Base-by-base conservation (phyloP, 2,888 invertebrate genomes). In the Gnatocerus cornutus region DNA sequence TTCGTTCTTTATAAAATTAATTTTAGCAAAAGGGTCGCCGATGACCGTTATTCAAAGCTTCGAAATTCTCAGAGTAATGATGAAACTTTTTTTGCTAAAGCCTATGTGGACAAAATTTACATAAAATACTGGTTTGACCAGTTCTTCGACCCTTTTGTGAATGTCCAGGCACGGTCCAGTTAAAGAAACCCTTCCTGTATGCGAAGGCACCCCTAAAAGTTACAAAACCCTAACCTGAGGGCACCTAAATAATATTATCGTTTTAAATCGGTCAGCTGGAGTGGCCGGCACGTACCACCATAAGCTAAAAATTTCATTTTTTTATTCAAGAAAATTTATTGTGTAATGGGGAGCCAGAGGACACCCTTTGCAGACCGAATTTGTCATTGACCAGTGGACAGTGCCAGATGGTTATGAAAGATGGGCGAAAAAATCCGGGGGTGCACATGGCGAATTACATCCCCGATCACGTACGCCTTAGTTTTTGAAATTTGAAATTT, bases 81-180 rank as follows among this genome's bases (percentile, higher is more conserved):
- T 30, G 30, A 52, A 52, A 29, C 7, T 29, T 52, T 52, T 52
- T 52, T 52, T 10, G 12, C 46, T 16, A 7, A 7, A 46, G 46
- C 48, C 27, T 21, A 10, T 27, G 41, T 41, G 9, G 12, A 6
- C 53, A 33, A 56, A 77, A 82, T 82, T 81, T 78, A 77, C 81
- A 82, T 82, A 82, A 76, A 73, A 80, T 81, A 82, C 82, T 80
- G 77, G 82, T 82, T 80, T 80, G 81, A 81, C 82, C 80, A 80
- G 79, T 82, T 80, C 68, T 71, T 73, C 75, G 67, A 74, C 76
- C 78, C 77, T 78, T 73, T 43, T 73, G 52, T 39, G 39, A 39
- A 8, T 62, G 62, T 63, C 50, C 48, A 16, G 55, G 33, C 48
- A 58, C 48, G 16, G 67, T 68, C 68, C 68, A 68, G 68, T 62